Base-by-base conservation (phyloP, 2,888 invertebrate genomes). In the Lepetodrilus schrolli region DNA sequence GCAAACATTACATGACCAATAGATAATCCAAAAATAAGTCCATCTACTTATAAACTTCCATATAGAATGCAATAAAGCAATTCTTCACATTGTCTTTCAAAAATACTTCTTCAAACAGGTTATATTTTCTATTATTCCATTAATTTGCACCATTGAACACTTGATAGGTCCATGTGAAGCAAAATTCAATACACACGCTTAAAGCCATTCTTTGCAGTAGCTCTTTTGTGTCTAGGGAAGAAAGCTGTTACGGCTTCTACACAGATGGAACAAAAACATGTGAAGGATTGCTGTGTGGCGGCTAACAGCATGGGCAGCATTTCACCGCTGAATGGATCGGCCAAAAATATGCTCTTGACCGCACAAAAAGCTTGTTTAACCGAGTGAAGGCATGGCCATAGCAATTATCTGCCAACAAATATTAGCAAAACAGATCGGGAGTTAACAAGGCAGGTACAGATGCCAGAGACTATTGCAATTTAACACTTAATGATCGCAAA, bases 291-390 rank as follows among this genome's bases (percentile, higher is more conserved):
- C 58, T 30, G 21, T 23, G 30, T 3, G 58, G n/a, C 17, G 17
- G 58, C 58, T 58, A 43, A 43, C 43, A 43, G 17, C 43, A 13
- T 34, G 34, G 58, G 17, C 58, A 58, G 30, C 30, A 17, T n/a
- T 58, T 10, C 26, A 30, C 26, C 7, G 17, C 26, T 58, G 30
- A 58, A 58, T 58, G 58, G 30, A 58, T n/a, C n/a, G 58, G 58
- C 30, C n/a, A 58, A 58, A 58, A 30, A 58, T 58, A 58, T 58
- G 58, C 58, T 58, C 58, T 58, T 30, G 4, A 58, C 7, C 58
- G 34, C 58, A 58, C 58, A 58, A 58, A 58, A 58, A 58, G 26
- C 58, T 58, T 58, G 58, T 58, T 58, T 7, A 58, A 58, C 17
- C 23, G 30, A 58, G 23, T 13, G 34, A 30, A 21, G 30, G 58